A percentile compares a stretch with the other conserved stretches of the same genome.
Evolutionary conservation across 2,113 vertebrate species (phyloP).

Genomic region (Entelurus aequoreus): DNA sequence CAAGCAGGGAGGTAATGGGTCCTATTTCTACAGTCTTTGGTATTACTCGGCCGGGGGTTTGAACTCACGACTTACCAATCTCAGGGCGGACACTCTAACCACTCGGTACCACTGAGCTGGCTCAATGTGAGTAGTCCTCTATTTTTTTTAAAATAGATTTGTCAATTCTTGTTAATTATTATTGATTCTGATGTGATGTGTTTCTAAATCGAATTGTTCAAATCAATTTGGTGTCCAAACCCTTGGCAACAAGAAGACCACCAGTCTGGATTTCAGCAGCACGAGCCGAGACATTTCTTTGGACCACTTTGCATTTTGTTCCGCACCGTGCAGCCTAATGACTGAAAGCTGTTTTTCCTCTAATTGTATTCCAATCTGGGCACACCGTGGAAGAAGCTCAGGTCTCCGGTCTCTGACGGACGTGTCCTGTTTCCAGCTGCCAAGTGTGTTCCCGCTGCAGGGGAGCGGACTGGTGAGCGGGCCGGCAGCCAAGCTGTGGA

Average conservation of each 20-base stretch:
- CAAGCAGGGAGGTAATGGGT: no score
- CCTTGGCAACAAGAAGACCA: background rate
- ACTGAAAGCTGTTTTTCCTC: background rate
- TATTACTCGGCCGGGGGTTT: no score
- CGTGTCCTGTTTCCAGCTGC: constrained; percentile 4
- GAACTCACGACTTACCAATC: no score
- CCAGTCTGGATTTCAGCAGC: background rate
- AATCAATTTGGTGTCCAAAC: no score
- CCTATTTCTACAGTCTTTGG: no score
- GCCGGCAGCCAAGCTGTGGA: constrained; percentile 2
- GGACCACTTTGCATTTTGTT: background rate
- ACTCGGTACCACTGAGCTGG: no score
- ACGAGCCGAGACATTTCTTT: background rate
- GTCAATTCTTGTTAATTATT: no score
- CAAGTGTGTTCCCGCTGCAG: constrained; percentile 1
- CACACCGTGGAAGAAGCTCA: background rate
- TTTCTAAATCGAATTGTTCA: no score
- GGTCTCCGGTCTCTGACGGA: constrained; percentile 1
- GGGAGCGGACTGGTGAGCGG: constrained; percentile 4
- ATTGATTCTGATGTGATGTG: no score
- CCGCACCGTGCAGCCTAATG: constrained; percentile 3
- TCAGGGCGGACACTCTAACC: no score
- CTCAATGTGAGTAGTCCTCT: no score
- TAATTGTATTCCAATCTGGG: background rate
- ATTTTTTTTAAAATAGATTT: no score